Evolutionary conservation across 2,113 vertebrate genomes (phyloP), one percentile per base, ranked within the genome.

Genomic region (Fulmarus glacialis): DNA sequence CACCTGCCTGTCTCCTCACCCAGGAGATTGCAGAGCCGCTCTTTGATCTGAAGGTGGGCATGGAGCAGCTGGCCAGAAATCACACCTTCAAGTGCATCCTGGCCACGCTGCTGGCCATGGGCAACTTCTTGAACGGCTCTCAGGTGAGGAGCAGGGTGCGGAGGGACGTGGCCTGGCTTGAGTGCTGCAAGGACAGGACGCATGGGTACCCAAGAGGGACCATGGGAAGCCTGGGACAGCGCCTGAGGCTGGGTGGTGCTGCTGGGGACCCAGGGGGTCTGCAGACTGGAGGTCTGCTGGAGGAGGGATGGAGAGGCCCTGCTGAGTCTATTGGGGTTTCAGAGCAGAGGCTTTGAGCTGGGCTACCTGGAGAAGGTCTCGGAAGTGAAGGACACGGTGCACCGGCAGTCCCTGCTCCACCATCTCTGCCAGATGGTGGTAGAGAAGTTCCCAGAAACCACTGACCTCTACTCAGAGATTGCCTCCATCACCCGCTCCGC

Each of bases 381-480:
- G 0, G 99, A 99, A 98, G 99, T 99, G 97, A 99, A 99, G 96
- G 99, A 99, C 98, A 99, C 99, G 0, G 99, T 99, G 43, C 99
- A 99, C 59, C 98, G 99, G 58, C 99, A 99, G 97, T 98, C 99
- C 56, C 98, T 99, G 86, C 99, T 99, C 26, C 98, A 99, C 93
- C 99, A 99, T 88, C 98, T 99, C 93, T 99, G 99, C 95, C 99
- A 98, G 94, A 98, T 98, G 90, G 99, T 99, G 91, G 98, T 99
- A 79, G 99, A 99, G 80, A 99, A 98, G 24, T 99, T 97, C 95
- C 98, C 99, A 12, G 98, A 99, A 89, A 99, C 99, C 48, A 98
- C 99, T 0, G 99, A 99, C 60, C 96, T 99, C 70, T 99, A 99
- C 98, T 99, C 99, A 0, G 99, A 99, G 98, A 98, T 99, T 6